A percentile compares a stretch with the other conserved stretches of the same genome.
Conservation (phyloP, 92 coral and sea anemone species). For the Epizoanthus fatuus region DNA sequence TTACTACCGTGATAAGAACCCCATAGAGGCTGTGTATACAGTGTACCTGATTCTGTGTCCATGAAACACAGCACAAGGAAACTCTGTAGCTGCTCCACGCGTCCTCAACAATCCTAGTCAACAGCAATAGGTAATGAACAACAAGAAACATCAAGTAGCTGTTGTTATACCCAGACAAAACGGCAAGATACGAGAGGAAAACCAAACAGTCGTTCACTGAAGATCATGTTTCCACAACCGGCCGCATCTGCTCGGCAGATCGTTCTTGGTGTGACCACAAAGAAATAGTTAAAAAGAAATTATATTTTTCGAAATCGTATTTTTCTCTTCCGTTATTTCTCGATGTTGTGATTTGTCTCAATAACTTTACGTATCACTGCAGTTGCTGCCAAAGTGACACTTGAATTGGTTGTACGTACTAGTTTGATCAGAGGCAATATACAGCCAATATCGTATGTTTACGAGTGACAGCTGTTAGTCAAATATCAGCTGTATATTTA, state of each 20-base stretch:
- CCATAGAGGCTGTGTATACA: no score
- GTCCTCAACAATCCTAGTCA: no score
- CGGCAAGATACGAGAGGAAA: not conserved
- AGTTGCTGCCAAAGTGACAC: slow-evolving; percentile 35
- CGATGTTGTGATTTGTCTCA: not conserved
- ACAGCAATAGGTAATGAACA: no score
- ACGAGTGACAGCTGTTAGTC: slow-evolving; percentile 3
- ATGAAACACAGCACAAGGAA: no score
- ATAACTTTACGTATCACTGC: slow-evolving; percentile 23
- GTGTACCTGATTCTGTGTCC: no score
- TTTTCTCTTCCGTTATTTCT: slow-evolving; percentile 4
- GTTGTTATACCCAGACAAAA: no score
- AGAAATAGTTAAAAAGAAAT: not conserved
- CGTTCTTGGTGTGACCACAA: not conserved
- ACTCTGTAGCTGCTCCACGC: no score
- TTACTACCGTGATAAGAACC: no score
- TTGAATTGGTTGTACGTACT: not conserved
- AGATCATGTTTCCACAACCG: not conserved
- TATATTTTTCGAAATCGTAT: not conserved
- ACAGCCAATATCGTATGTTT: not conserved
- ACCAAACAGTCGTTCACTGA: not conserved
- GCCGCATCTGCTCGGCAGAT: not conserved
- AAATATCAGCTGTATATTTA: not conserved
- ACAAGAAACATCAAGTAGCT: no score
- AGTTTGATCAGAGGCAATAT: not conserved